Base-by-base conservation (phyloP, 2,888 invertebrate species). In the Diachrysia chrysitis region DNA sequence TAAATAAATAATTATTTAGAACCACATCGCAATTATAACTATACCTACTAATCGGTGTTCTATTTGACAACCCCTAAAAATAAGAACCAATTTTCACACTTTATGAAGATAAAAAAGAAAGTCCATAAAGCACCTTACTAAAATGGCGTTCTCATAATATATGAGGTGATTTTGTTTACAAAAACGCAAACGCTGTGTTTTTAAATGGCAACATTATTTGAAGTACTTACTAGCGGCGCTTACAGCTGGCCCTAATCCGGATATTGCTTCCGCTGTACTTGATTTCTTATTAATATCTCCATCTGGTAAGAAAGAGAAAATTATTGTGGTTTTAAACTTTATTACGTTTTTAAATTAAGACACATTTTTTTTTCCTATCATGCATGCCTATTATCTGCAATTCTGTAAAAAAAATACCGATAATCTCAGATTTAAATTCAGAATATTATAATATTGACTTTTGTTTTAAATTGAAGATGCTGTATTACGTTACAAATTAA, bases 141-240 rank as follows among this genome's bases (percentile, higher is more conserved):
- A 73, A 69, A 72, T 71, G 58, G 70, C 57, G 58, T 77, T 77
- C 61, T 69, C 62, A 68, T 62, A 65, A 84, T 80, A 75, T 81
- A 79, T 80, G 71, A 76, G 73, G 65, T 68, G 59, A 71, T 75
- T 75, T 73, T 76, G 68, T 72, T 81, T 61, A 71, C 23, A 63
- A 71, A 82, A 85, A 71, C 73, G 81, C 79, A 66, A 60, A 62
- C 71, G 53, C 58, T 66, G 76, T 80, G 81, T 78, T 85, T 85
- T 81, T 78, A 77, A 82, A 81, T 69, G 72, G 69, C 64, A 69
- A 63, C 76, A 80, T 83, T 83, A 79, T 78, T 77, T 68, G 29
- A 66, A 73, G 72, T 87, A 92, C 95, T 93, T 85, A 95, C 95
- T 95, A 48, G 95, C 89, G 71, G 95, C 95, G 70, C 95, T 95